Evolutionary conservation across 2,888 invertebrate genomes (phyloP), one percentile per base, ranked within the genome.

Genomic region (Idaea dimidiata): DNA sequence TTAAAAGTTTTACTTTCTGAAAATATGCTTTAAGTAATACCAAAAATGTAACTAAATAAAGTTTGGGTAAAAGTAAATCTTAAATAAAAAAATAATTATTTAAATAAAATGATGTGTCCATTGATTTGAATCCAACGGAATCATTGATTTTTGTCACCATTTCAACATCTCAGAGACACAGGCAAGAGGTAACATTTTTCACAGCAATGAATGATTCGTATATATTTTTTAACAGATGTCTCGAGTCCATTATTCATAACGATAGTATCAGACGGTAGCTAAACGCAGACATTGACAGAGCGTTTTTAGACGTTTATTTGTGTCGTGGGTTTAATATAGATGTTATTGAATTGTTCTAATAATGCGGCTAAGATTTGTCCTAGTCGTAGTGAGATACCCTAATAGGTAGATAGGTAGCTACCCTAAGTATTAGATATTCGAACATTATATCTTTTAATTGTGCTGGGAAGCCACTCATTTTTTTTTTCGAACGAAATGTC

Each of bases 251-350:
- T 70, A 70, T 59, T 72, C 72, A 69, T 67, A 62, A 56, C 54
- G 72, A 72, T 72, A 63, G 59, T 63, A 72, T 72, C 56, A 18
- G 17, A 17, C 80, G 68, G 79, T 77, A 78, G 76, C 76, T 68
- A 69, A 64, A 65, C 65, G 62, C 62, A 71, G 82, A 83, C 83
- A 78, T 75, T 84, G 84, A 82, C 77, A 75, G 77, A 82, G 78
- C 76, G 77, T 70, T 75, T 69, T 67, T 70, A 68, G 68, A 65
- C 64, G 71, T 73, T 77, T 81, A 80, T 82, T 78, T 78, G 78
- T 77, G 75, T 69, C 72, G 57, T 58, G 61, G 60, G 63, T 68
- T 53, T 68, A 70, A 71, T 66, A 67, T 61, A 71, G 65, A 62
- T 65, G 70, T 68, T 61, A 63, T 61, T 43, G 43, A 43, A 43